Conservation (phyloP, 2,888 invertebrate genomes). For the Scrobipalpa atriplicella region DNA sequence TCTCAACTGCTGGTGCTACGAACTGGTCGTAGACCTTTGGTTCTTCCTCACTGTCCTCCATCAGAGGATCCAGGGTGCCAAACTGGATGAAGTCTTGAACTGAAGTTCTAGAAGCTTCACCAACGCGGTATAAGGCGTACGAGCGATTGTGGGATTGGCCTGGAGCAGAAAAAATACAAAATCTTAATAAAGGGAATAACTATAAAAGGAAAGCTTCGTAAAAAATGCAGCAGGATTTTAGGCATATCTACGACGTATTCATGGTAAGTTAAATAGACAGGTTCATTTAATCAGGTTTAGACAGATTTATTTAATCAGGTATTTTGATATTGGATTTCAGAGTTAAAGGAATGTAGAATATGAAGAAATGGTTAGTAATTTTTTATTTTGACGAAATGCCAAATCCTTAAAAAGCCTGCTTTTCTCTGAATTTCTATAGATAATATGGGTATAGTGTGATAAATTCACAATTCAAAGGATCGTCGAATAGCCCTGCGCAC, state of each 20-base stretch:
- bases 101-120: conserved; percentile 87
- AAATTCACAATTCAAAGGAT: conserved; percentile 1
- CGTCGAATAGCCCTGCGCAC: conserved; percentile 27
- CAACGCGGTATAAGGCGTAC: conserved; percentile 90
- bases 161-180: conserved; percentile 72
- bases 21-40: conserved; percentile 91
- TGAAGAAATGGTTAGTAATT: too few relatives aligned
- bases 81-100: conserved; percentile 93
- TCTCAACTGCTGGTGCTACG: conserved; percentile 87
- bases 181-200: not conserved
- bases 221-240: too few relatives aligned
- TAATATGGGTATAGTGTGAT: not conserved
- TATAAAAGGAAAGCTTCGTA: not conserved
- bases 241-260: too few relatives aligned
- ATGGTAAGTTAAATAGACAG: too few relatives aligned
- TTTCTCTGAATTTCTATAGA: too few relatives aligned
- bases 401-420: too few relatives aligned
- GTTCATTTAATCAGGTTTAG: too few relatives aligned
- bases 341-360: too few relatives aligned
- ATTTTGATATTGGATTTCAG: too few relatives aligned
- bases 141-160: conserved; percentile 93
- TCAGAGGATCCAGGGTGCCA: conserved; percentile 90
- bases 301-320: too few relatives aligned
- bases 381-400: too few relatives aligned
- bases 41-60: conserved; percentile 85